These are phyloP conservation scores for Tychaedon coryphoeus DNA, from an alignment of 2,113 vertebrate species.

Conservation along the genomic window DNA sequence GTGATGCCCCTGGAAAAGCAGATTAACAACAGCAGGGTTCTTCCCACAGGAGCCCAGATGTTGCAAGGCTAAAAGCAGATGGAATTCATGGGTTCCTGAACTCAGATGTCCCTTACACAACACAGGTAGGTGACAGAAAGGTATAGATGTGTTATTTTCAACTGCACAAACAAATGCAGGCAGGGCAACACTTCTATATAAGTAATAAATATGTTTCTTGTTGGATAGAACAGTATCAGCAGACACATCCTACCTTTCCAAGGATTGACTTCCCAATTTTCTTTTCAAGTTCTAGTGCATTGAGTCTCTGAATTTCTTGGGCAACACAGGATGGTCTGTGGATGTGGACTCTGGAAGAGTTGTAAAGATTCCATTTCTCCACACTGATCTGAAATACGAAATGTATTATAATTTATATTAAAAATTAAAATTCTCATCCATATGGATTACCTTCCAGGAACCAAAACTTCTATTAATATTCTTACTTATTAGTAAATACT, in stretches of 20 bases:
- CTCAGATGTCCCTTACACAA: background rate
- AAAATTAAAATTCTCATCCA: background rate
- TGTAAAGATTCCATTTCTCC: constrained; percentile 92
- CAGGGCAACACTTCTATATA: background rate
- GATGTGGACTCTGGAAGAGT: constrained; percentile 85
- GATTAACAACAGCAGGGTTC: background rate
- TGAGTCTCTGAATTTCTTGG: constrained; percentile 90
- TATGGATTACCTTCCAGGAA: background rate
- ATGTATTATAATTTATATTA: background rate
- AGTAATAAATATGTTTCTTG: background rate
- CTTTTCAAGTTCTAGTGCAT: constrained; percentile 81
- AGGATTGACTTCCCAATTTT: constrained; percentile 93
- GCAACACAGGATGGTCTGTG: constrained; percentile 89
- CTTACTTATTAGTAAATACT: background rate
- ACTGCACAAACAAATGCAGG: background rate
- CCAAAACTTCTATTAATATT: background rate
- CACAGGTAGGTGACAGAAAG: background rate
- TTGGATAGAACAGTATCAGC: background rate
- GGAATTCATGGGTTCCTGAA: background rate
- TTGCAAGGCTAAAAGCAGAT: background rate
- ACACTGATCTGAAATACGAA: constrained; percentile 79
- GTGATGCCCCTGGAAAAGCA: background rate
- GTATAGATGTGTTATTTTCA: background rate
- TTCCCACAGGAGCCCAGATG: background rate
- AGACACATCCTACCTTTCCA: constrained; percentile 82